These are phyloP conservation scores for Allygus modestus DNA, from an alignment of 2,888 invertebrate species.

Conservation along the genomic window DNA sequence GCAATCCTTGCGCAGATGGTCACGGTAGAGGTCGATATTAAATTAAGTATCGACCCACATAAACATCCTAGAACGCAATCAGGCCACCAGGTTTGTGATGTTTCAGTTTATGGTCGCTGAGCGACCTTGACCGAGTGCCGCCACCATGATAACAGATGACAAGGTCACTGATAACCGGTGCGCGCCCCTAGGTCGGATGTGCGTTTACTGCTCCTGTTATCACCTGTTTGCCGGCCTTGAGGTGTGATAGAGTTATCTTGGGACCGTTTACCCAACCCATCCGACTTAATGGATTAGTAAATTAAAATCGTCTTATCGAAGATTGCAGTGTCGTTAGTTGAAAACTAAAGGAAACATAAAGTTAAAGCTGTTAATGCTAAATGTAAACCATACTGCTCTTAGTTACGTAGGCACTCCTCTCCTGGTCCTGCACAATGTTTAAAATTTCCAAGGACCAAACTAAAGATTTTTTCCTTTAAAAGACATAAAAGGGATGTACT, in stretches of 20 bases:
- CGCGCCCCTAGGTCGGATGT: background rate
- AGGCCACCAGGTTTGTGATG: constrained; percentile 31
- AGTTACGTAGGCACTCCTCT: no score
- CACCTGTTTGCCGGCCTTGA: constrained; percentile 12
- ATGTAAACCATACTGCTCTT: no score
- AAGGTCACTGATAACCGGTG: constrained; percentile 38
- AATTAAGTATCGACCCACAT: constrained; percentile 17
- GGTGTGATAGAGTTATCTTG: background rate
- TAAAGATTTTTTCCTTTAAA: no score
- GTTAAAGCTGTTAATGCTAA: no score
- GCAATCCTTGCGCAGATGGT: no score
- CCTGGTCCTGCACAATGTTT: no score
- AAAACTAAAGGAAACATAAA: no score
- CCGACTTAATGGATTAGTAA: constrained; percentile 12
- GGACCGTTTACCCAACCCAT: background rate
- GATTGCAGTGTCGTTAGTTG: background rate
- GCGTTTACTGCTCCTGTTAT: constrained; percentile 14
- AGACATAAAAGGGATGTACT: no score
- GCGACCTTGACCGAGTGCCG: constrained; percentile 23
- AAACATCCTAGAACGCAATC: background rate
- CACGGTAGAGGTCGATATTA: background rate
- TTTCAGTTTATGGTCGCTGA: background rate
- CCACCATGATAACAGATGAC: constrained; percentile 39
- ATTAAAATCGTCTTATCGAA: background rate
- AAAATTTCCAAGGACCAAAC: no score